Evolutionary conservation across 2,113 vertebrate genomes (phyloP), one percentile per base, ranked within the genome.

Genomic region (Rhabdornis inornatus): DNA sequence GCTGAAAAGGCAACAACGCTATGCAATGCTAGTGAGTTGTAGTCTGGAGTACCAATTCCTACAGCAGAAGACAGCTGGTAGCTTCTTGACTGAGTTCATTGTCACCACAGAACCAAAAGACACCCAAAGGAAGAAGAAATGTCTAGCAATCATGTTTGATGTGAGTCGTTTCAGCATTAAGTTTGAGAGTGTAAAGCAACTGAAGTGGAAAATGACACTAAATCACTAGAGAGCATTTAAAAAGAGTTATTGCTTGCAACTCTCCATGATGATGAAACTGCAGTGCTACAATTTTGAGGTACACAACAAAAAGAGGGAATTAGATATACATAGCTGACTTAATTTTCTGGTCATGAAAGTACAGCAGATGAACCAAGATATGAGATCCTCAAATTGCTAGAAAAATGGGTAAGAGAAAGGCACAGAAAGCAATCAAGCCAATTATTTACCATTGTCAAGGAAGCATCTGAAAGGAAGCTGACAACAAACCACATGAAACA

Each of bases 381-480:
- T 2, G 22, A 94, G 66, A 95, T 49, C n/a, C 44, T 92, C 57
- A 87, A 57, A 82, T 35, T 79, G 78, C 61, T 94, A 33, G 74
- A 84, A 89, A 93, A 94, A 75, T 0, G 1, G 49, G 8, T 90
- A 49, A 71, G 72, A 89, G 64, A 83, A 92, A 74, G 30, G n/a
- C 76, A 83, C 20, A 88, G 86, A 94, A 89, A 92, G 49, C 77
- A 91, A 94, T 63, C 74, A 85, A 92, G 45, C 44, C 61, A 91
- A 82, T 95, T 94, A 95, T 85, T 93, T 95, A 49, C 81, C 40
- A 83, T 65, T 95, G 89, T 91, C 78, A 87, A 72, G 5, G 25
- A 94, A 69, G 59, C 1, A 7, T 75, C 77, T 94, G 87, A 91
- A 79, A 79, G 61, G 74, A 87, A 89, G 77, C 55, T 69, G 91